Evolutionary conservation across 2,888 invertebrate genomes (phyloP).

Genomic region (Drosophila mimetica): DNA sequence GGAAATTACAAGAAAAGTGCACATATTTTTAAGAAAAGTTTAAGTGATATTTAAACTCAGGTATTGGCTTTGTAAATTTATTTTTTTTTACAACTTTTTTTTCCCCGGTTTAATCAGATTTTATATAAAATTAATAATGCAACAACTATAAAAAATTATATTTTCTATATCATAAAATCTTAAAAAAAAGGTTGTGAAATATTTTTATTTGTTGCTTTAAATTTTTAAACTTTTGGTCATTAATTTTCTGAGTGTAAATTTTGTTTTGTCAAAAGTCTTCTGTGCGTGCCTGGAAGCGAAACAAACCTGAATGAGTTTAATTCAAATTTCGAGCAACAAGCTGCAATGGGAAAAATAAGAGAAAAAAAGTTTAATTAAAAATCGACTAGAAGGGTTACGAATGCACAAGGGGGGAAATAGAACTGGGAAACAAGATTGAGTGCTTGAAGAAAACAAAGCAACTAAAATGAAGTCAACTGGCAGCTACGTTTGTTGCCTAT

Average conservation of each 20-base stretch:
- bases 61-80: background rate
- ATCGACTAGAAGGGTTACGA: conserved; percentile 25
- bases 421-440: conserved; percentile 14
- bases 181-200: too few species aligned
- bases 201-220: too few species aligned
- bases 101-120: too few species aligned
- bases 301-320: conserved; percentile 44
- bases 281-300: conserved; percentile 15
- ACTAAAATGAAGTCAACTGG: conserved; percentile 43
- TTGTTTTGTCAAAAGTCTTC: conserved; percentile 32
- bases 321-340: conserved; percentile 60
- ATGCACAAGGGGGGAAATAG: conserved; percentile 17
- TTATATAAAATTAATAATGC: too few species aligned
- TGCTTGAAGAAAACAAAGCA: conserved; percentile 19
- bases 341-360: conserved; percentile 1
- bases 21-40: background rate
- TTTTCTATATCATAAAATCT: too few species aligned
- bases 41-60: background rate
- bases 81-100: too few species aligned
- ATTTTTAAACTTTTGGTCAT: too few species aligned
- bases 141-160: too few species aligned
- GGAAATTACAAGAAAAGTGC: background rate
- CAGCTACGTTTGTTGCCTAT: conserved; percentile 37
- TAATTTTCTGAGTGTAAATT: conserved; percentile 8
- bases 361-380: conserved; percentile 46